Conservation (phyloP, 2,888 invertebrate species). For the Stenodera caucasica region DNA sequence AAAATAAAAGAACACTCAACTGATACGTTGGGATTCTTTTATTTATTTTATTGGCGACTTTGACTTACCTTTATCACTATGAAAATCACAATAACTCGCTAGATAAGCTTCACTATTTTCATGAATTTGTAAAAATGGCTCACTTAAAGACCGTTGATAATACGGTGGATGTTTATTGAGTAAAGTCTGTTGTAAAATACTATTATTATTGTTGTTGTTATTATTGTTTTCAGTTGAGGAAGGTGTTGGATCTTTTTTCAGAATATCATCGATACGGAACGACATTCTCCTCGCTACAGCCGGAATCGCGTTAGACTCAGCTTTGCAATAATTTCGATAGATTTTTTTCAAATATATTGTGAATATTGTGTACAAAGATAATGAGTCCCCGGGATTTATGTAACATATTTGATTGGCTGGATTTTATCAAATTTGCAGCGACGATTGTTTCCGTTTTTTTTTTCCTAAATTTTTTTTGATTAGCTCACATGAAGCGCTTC, state of each 20-base stretch:
- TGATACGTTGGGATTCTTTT: too few relatives aligned
- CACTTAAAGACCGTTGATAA: slow-evolving; percentile 24
- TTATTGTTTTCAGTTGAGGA: not conserved
- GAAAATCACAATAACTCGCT: not conserved
- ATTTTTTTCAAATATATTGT: slow-evolving; percentile 23
- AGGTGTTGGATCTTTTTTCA: slow-evolving; percentile 33
- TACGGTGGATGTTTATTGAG: slow-evolving; percentile 33
- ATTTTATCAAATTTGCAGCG: slow-evolving; percentile 37
- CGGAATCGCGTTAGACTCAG: not conserved
- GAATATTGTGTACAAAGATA: slow-evolving; percentile 37
- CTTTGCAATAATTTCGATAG: slow-evolving; percentile 13
- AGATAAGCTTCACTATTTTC: not conserved
- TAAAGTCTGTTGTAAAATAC: slow-evolving; percentile 39
- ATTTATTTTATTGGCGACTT: too few relatives aligned
- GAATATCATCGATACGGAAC: slow-evolving; percentile 47
- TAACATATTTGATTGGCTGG: slow-evolving; percentile 38
- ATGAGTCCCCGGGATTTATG: slow-evolving; percentile 40
- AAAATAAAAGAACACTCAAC: too few relatives aligned
- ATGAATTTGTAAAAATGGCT: slow-evolving; percentile 6
- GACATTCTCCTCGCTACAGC: slow-evolving; percentile 38
- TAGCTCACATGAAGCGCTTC: slow-evolving; percentile 30
- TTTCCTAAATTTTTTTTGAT: slow-evolving; percentile 32
- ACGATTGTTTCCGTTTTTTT: slow-evolving; percentile 41
- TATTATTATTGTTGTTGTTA: slow-evolving; percentile 19
- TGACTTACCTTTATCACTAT: not conserved